Evolutionary conservation across 92 coral and sea anemone species (phyloP), one percentile per base, ranked within the genome.

Genomic region (Actinostola sp.): DNA sequence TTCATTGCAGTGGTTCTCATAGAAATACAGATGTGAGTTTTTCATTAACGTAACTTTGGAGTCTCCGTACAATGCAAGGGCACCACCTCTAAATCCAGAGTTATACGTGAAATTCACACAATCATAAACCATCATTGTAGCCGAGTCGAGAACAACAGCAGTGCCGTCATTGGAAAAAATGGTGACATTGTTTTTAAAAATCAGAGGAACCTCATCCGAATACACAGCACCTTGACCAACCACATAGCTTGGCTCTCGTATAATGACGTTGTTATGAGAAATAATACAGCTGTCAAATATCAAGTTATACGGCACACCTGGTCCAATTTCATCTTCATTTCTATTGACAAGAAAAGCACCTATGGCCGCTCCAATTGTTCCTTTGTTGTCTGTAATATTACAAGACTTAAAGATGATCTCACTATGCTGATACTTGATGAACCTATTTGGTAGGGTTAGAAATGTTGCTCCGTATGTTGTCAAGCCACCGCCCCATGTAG

Each of bases 291-390:
- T 80, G 20, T 66, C 78, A 45, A 95, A 65, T 51, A 61, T 56
- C 19, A 95, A 44, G 34, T 70, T 79, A 29, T 42, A 85, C 1
- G 99, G 92, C 0, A 78, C 70, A 51, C 84, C 77, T 15, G 91
- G 84, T 8, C 98, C 98, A 36, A 95, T 70, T 25, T 76, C 91
- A 71, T 91, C 93, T 39, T 72, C 84, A 63, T 91, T 95, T 0
- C 80, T 50, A 55, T 95, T 92, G 49, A 75, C 80, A 48, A 95
- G 81, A 43, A 82, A 87, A 12, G 88, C 69, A 10, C 89, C 90
- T 55, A 95, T 61, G 34, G 95, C 99, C n/a, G 99, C 86, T 11
- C 97, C 99, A 3, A 95, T 75, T 16, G 75, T 88, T 44, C 95
- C 99, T 10, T 20, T 27, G 75, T 95, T 95, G 3, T 60, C 35